Evolutionary conservation across 2,113 vertebrate species (phyloP).

Genomic region (Gulo gulo): DNA sequence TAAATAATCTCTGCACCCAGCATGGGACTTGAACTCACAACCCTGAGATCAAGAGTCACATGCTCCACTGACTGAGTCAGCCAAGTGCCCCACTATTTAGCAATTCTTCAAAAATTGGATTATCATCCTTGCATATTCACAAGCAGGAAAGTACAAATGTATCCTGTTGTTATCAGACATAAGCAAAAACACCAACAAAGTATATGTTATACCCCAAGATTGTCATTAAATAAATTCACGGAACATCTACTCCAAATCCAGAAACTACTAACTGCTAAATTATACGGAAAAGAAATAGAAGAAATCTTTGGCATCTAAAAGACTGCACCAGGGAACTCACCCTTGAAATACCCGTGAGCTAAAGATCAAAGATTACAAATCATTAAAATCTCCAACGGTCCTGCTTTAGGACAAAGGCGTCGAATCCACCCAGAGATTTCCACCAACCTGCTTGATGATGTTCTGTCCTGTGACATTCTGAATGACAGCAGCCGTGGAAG

Average conservation of each 20-base stretch:
- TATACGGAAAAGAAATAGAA: not conserved
- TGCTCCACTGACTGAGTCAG: not conserved
- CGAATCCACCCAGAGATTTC: not conserved
- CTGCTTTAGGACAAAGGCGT: not conserved
- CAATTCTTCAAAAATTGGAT: not conserved
- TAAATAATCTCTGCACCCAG: not conserved
- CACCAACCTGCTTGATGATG: conserved; percentile 94
- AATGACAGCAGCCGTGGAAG: conserved; percentile 86
- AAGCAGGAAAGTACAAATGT: not conserved
- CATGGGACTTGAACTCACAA: not conserved
- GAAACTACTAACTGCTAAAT: not conserved
- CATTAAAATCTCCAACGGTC: not conserved
- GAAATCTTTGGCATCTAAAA: not conserved
- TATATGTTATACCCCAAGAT: not conserved
- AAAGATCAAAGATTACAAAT: not conserved
- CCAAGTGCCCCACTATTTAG: not conserved
- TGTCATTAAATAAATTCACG: not conserved
- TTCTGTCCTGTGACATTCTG: conserved; percentile 91
- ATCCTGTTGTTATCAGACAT: not conserved
- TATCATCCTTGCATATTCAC: not conserved
- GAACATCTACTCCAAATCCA: not conserved
- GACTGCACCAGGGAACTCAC: not conserved
- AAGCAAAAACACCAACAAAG: not conserved
- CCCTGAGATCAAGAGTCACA: not conserved
- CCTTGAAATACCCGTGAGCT: not conserved